These are phyloP conservation scores for Icerya purchasi DNA, from an alignment of 2,888 invertebrate species.

Conservation along the genomic window DNA sequence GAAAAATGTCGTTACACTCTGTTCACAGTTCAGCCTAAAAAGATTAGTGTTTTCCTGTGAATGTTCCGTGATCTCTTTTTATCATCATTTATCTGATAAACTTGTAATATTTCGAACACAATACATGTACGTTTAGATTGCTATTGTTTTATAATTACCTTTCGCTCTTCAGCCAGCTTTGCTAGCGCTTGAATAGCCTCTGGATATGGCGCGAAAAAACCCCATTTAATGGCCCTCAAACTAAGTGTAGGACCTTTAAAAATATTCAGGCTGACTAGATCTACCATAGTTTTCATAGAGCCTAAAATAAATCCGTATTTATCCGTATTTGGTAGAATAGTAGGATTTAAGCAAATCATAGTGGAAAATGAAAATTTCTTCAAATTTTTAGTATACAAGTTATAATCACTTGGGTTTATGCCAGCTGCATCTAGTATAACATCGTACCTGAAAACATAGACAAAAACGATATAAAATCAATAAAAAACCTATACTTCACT, in stretches of 20 bases:
- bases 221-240: conserved; percentile 42
- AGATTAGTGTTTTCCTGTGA: too few relatives aligned
- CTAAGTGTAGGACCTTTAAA: conserved; percentile 22
- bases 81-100: too few relatives aligned
- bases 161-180: conserved; percentile 39
- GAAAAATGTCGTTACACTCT: too few relatives aligned
- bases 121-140: background rate
- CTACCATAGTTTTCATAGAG: conserved; percentile 33
- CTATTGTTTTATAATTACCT: conserved; percentile 28
- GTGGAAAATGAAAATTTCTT: conserved; percentile 39
- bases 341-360: conserved; percentile 62
- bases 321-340: conserved; percentile 59
- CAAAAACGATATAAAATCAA: too few relatives aligned
- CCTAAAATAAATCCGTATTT: conserved; percentile 45
- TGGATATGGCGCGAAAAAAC: conserved; percentile 51
- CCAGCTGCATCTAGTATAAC: conserved; percentile 69
- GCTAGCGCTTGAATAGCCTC: conserved; percentile 45
- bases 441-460: conserved; percentile 49
- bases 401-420: conserved; percentile 33
- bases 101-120: too few relatives aligned
- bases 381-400: conserved; percentile 26
- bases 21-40: too few relatives aligned
- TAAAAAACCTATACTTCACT: too few relatives aligned
- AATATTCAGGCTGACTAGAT: conserved; percentile 35
- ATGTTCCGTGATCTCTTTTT: too few relatives aligned